phyloP scores from a whole-genome alignment of 1,140 invertebrate genomes.

The Ceratitis capitata region DNA sequence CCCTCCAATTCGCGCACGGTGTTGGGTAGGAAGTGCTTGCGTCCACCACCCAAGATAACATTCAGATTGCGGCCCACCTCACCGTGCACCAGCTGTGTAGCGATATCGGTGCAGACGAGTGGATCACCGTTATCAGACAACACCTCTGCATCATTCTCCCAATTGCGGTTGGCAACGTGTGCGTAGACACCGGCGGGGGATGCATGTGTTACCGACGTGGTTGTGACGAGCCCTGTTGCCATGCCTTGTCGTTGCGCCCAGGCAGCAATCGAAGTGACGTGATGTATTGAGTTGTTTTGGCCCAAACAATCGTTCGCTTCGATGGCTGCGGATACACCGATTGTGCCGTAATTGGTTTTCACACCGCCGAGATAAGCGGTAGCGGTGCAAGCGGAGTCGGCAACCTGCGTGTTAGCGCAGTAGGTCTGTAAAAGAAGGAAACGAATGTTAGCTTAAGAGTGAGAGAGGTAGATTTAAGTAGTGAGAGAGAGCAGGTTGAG shows the following conservation, averaged over 20 bases:
- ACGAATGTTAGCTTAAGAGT: no score
- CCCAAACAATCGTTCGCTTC: constrained; percentile 70
- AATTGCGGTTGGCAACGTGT: constrained; percentile 76
- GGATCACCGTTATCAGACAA: constrained; percentile 53
- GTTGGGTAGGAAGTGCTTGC: constrained; percentile 71
- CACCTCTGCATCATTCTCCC: constrained; percentile 79
- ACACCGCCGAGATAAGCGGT: constrained; percentile 84
- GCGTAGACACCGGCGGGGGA: constrained; percentile 81
- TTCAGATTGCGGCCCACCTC: constrained; percentile 72
- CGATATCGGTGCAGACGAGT: constrained; percentile 75
- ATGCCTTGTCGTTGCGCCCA: constrained; percentile 79
- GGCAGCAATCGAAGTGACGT: constrained; percentile 73
- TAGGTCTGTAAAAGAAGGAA: constrained; percentile 74
- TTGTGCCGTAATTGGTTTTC: constrained; percentile 79
- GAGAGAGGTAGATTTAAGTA: neutral
- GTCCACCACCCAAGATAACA: constrained; percentile 80
- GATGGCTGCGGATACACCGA: constrained; percentile 77
- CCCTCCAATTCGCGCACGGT: constrained; percentile 66
- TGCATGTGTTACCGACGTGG: constrained; percentile 82
- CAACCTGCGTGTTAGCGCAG: constrained; percentile 72
- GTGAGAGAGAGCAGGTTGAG: neutral
- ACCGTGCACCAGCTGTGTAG: constrained; percentile 76
- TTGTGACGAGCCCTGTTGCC: constrained; percentile 77
- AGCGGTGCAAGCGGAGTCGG: constrained; percentile 73
- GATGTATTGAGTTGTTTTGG: constrained; percentile 66